Evolutionary conservation across 2,797 vertebrate species (phyloP).

Genomic region (Sardinella longiceps): DNA sequence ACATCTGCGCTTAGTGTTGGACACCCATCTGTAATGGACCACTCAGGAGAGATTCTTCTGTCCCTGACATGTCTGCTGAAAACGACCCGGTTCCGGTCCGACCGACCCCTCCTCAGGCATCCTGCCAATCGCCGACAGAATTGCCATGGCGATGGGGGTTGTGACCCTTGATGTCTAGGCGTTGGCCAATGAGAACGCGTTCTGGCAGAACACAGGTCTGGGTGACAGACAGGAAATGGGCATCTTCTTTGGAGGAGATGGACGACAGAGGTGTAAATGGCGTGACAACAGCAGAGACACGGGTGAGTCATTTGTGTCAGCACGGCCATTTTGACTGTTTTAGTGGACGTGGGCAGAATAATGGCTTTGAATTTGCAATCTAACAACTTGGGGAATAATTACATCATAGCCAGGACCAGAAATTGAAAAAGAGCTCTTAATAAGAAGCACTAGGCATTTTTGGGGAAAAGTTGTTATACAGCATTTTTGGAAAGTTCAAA

Average conservation of each 20-base stretch:
- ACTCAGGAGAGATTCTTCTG: not conserved
- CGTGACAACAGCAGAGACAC: not conserved
- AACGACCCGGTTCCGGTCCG: not conserved
- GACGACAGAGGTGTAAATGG: not conserved
- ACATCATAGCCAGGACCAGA: no score
- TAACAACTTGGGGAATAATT: not conserved
- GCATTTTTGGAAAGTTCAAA: no score
- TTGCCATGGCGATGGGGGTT: not conserved
- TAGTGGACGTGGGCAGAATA: not conserved
- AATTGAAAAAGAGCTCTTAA: no score
- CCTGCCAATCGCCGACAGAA: not conserved
- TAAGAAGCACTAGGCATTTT: no score
- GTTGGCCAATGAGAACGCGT: not conserved
- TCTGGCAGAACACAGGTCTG: not conserved
- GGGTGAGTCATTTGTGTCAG: constrained; percentile 9
- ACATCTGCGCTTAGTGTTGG: not conserved
- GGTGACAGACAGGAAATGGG: not conserved
- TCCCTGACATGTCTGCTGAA: not conserved
- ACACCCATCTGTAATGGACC: not conserved
- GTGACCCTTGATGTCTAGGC: not conserved
- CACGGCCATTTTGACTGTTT: not conserved
- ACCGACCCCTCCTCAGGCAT: not conserved
- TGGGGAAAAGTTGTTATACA: no score
- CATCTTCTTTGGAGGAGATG: not conserved
- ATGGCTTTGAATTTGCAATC: not conserved